Evolutionary conservation across 2,888 invertebrate genomes (phyloP).

Genomic region (Abscondita cerata): DNA sequence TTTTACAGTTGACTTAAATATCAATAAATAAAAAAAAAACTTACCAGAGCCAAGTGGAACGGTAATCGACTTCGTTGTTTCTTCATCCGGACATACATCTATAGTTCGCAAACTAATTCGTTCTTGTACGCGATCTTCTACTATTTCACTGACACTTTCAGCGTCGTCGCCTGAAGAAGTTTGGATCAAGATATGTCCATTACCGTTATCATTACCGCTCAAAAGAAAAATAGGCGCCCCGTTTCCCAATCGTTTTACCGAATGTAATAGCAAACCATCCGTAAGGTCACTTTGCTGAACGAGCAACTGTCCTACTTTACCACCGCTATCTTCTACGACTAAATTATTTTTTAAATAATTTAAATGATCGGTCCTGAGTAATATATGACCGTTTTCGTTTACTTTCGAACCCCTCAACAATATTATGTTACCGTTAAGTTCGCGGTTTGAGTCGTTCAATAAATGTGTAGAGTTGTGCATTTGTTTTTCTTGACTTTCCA

Average conservation of each 20-base stretch:
- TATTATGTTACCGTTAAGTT: slow-evolving; percentile 53
- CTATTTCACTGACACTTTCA: slow-evolving; percentile 35
- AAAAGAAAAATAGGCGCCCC: slow-evolving; percentile 55
- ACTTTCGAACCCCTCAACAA: slow-evolving; percentile 52
- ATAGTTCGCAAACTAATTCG: slow-evolving; percentile 44
- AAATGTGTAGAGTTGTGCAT: slow-evolving; percentile 50
- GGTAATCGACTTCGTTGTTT: slow-evolving; percentile 46
- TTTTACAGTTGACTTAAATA: too few relatives aligned
- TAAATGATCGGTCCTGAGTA: slow-evolving; percentile 50
- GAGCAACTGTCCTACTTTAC: slow-evolving; percentile 53
- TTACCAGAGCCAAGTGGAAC: slow-evolving; percentile 56
- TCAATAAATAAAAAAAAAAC: slow-evolving; percentile 22
- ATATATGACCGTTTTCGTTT: slow-evolving; percentile 51
- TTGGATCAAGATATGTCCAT: slow-evolving; percentile 54
- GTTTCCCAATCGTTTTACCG: slow-evolving; percentile 54
- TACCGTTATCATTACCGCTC: slow-evolving; percentile 52
- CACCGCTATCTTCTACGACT: slow-evolving; percentile 49
- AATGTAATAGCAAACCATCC: slow-evolving; percentile 55
- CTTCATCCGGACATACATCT: slow-evolving; percentile 51
- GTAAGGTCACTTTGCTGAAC: slow-evolving; percentile 54
- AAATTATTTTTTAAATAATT: slow-evolving; percentile 46
- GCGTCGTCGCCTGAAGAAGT: slow-evolving; percentile 48
- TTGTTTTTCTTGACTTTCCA: slow-evolving; percentile 38
- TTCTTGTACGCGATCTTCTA: slow-evolving; percentile 31
- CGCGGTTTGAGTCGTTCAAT: slow-evolving; percentile 35